Percentiles rank a stretch among this genome's conserved stretches.
Evolutionary conservation across 2,888 invertebrate genomes (phyloP).

Genomic region (Alentia gelatinosa): DNA sequence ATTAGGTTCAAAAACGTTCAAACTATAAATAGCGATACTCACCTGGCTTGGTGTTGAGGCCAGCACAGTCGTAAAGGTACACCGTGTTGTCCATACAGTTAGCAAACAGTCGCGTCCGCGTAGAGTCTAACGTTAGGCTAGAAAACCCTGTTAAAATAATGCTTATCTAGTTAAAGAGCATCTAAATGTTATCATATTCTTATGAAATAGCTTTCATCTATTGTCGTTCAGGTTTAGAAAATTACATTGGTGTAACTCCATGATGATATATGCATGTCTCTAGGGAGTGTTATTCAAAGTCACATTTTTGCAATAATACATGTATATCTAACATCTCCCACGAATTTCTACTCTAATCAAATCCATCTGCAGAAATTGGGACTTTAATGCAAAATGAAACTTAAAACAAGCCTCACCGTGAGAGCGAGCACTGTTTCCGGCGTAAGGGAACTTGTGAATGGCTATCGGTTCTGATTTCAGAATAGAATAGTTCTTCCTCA

Average conservation of each 20-base stretch:
- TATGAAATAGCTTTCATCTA: too few relatives aligned
- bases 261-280: too few relatives aligned
- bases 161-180: too few relatives aligned
- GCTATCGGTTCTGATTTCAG: slow-evolving; percentile 87
- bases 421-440: slow-evolving; percentile 83
- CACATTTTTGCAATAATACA: too few relatives aligned
- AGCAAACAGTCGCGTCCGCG: slow-evolving; percentile 87
- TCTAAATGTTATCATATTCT: too few relatives aligned
- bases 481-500: slow-evolving; percentile 89
- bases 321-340: too few relatives aligned
- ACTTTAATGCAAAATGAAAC: neutral
- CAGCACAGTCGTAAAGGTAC: slow-evolving; percentile 90
- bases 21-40: slow-evolving; percentile 67
- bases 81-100: slow-evolving; percentile 93
- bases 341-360: too few relatives aligned
- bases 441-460: slow-evolving; percentile 87
- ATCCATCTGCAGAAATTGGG: too few relatives aligned
- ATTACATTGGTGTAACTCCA: too few relatives aligned
- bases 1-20: too few relatives aligned
- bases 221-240: too few relatives aligned
- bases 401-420: slow-evolving; percentile 3
- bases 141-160: slow-evolving; percentile 82
- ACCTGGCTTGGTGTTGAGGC: slow-evolving; percentile 85
- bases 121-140: slow-evolving; percentile 88
- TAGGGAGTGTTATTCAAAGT: too few relatives aligned